Evolutionary conservation across 1,140 invertebrate genomes (phyloP), one percentile per base, ranked within the genome.

Genomic region (Pinna nobilis): DNA sequence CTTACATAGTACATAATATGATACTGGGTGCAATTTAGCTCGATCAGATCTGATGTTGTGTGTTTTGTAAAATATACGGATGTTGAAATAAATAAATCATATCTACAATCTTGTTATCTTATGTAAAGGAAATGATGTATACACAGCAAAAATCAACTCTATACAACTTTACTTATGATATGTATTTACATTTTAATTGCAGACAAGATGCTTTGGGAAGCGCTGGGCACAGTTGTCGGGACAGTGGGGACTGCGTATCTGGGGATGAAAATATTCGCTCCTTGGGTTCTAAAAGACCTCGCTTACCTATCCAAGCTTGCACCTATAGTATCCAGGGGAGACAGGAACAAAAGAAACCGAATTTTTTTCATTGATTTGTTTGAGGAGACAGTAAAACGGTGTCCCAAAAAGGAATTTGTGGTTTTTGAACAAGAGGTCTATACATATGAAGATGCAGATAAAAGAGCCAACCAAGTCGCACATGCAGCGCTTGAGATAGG

Each of bases 391-490:
- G 72, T 66, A 9, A 35, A 51, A 20, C 53, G 33, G 44, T 47
- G 55, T 41, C n/a, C 33, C 1, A 18, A 63, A 7, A 74, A 74
- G 37, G 13, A 39, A 2, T 53, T 74, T 35, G 13, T 74, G 0
- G 32, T 68, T 0, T 63, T 53, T 35, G 57, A 63, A n/a, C 49
- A 69, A 2, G 20, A n/a, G 0, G 23, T 59, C 9, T 74, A 41
- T 25, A 68, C 55, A 32, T 74, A 51, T 23, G 11, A 5, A 50
- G 25, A 69, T 35, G 39, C 51, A 0, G 50, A 74, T 2, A 49
- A 47, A 32, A 53, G 41, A 13, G 65, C 72, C 1, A 74, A 74
- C 49, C 55, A 69, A 37, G 15, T 63, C 3, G 72, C 72, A 39
- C 41, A 57, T 44, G 50, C 60, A 4, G 66, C 61, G 2, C 23